These are phyloP conservation scores for Rotaria socialis DNA, from an alignment of 2,888 invertebrate genomes.

Conservation along the genomic window DNA sequence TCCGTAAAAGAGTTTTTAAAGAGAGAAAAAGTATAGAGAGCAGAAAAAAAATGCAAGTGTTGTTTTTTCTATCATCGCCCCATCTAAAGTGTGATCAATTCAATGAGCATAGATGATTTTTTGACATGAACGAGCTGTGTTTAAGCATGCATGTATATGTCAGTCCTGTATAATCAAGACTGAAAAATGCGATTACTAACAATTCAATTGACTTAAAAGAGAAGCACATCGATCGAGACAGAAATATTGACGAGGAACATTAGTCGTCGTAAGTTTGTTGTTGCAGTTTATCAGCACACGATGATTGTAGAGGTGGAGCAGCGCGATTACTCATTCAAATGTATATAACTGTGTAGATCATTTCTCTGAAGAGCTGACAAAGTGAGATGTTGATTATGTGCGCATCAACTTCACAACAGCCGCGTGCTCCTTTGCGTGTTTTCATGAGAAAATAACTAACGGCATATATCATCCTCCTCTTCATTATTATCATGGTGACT, in stretches of 20 bases:
- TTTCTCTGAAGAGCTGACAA: not conserved
- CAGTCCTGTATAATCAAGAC: not conserved
- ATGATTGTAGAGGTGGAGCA: not conserved
- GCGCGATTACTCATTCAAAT: not conserved
- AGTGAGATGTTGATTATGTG: not conserved
- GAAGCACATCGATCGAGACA: not conserved
- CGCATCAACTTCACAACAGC: not conserved
- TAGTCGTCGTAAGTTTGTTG: not conserved
- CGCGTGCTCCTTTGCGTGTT: not conserved
- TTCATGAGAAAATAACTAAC: conserved; percentile 16
- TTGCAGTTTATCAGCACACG: not conserved
- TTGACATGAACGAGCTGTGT: not conserved
- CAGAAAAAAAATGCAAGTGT: not conserved
- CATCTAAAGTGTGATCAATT: not conserved
- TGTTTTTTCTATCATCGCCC: not conserved
- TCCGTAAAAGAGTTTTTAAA: not conserved
- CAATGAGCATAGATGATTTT: conserved; percentile 6
- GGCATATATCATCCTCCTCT: not conserved
- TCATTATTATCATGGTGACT: no score
- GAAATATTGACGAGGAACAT: no score
- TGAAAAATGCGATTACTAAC: conserved; percentile 3
- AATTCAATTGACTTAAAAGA: not conserved
- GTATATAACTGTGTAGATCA: not conserved
- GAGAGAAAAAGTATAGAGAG: not conserved
- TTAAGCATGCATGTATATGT: not conserved